Base-by-base conservation (phyloP, 1,140 invertebrate genomes). In the Nylanderia fulva region DNA sequence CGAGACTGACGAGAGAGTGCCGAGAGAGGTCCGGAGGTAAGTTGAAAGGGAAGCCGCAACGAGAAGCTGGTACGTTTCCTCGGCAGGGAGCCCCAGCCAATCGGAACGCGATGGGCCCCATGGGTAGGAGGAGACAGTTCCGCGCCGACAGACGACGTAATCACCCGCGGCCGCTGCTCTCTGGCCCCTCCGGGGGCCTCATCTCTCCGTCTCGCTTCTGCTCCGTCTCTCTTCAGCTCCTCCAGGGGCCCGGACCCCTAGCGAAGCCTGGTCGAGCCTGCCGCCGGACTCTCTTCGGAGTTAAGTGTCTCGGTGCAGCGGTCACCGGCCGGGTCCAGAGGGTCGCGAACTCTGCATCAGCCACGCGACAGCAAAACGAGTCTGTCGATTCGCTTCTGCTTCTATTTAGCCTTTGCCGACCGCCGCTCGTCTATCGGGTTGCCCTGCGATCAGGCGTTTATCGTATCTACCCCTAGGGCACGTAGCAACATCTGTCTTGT, bases 61-160 rank as follows among this genome's bases (percentile, higher is more conserved):
- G 74, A 75, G 72, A 77, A 80, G 77, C 48, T 63, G 84, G 66
- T 58, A 85, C 84, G 89, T 88, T 86, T 85, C 85, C 89, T 63
- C 74, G 84, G 85, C 85, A 90, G 82, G 87, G 91, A 91, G 82
- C 85, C 45, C 69, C 48, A 82, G 77, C 93, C 93, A 94, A 94
- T 94, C 80, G 87, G 90, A 91, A 87, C 52, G 58, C 68, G 91
- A 92, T 93, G 92, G 92, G 93, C 93, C 92, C 92, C 93, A 88
- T 90, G 92, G 92, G 91, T 94, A 93, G 93, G 93, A 94, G 93
- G 93, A 94, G 93, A 94, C 93, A 93, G 93, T 94, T 94, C 93
- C 92, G 91, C 93, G 93, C 92, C 93, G 93, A 94, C 93, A 93
- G 91, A 87, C 93, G 93, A 94, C 93, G 93, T 94, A 94, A 94